These are phyloP conservation scores for Scaptomyza tumidula DNA, from an alignment of 2,888 invertebrate genomes.

Conservation along the genomic window DNA sequence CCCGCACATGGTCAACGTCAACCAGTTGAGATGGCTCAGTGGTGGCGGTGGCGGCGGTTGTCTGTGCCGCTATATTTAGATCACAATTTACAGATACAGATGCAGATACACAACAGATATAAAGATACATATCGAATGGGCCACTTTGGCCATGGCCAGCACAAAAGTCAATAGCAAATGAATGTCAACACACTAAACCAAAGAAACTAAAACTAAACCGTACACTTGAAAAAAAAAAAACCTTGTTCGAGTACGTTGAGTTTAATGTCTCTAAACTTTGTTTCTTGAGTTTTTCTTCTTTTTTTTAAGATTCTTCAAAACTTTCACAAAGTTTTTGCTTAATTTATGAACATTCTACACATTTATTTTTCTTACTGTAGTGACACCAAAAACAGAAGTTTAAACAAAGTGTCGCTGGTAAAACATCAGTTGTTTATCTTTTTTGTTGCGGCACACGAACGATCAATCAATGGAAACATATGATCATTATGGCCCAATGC, in stretches of 20 bases:
- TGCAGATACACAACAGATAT: slow-evolving; percentile 35
- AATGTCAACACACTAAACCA: slow-evolving; percentile 70
- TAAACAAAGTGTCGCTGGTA: slow-evolving; percentile 39
- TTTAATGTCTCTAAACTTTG: background rate
- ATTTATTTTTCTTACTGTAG: slow-evolving; percentile 14
- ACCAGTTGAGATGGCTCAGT: slow-evolving; percentile 42
- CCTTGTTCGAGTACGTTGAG: background rate
- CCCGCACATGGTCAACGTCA: slow-evolving; percentile 65
- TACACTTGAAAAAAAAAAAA: slow-evolving; percentile 13
- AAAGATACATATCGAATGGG: slow-evolving; percentile 49
- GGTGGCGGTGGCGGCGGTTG: background rate
- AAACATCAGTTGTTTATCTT: slow-evolving; percentile 19
- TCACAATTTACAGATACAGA: slow-evolving; percentile 32
- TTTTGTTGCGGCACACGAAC: slow-evolving; percentile 57
- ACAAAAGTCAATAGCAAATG: slow-evolving; percentile 43
- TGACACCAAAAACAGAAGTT: slow-evolving; percentile 13
- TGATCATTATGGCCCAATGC: slow-evolving; percentile 38
- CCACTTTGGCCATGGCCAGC: slow-evolving; percentile 57
- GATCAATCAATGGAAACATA: slow-evolving; percentile 62
- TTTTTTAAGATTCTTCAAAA: no score
- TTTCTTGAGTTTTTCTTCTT: no score
- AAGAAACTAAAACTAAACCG: slow-evolving; percentile 6
- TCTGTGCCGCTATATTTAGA: slow-evolving; percentile 66
- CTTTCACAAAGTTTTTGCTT: background rate
- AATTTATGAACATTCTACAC: no score